Conservation (phyloP, 1,140 invertebrate species). For the Aphaenogaster ashmeadi region DNA sequence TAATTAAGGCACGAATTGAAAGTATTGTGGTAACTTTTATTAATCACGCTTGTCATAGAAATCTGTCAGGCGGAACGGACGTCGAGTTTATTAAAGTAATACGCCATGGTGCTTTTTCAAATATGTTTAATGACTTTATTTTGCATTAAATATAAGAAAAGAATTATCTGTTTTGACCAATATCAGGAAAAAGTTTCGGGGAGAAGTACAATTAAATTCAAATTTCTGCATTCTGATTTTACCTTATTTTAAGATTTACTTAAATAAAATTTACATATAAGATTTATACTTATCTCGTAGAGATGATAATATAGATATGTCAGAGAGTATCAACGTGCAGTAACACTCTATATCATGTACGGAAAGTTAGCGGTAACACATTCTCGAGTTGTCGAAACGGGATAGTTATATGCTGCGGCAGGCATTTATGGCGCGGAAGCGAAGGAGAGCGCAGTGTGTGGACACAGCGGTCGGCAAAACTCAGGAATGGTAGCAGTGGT, state of each 20-base stretch:
- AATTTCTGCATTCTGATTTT: not conserved
- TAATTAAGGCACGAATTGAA: slow-evolving; percentile 38
- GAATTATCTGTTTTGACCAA: not conserved
- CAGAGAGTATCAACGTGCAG: not conserved
- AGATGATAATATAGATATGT: not conserved
- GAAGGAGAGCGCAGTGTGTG: slow-evolving; percentile 65
- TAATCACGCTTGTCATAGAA: not conserved
- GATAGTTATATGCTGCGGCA: slow-evolving; percentile 46
- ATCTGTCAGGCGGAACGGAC: not conserved
- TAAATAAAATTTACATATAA: not conserved
- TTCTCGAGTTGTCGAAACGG: slow-evolving; percentile 38
- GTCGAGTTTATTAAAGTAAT: slow-evolving; percentile 24
- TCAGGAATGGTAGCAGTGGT: slow-evolving; percentile 56
- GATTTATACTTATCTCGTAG: not conserved
- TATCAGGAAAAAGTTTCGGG: not conserved
- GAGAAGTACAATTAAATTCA: not conserved
- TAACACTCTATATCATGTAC: not conserved
- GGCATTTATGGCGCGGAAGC: slow-evolving; percentile 74
- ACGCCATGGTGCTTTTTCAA: not conserved
- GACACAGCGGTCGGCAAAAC: slow-evolving; percentile 68
- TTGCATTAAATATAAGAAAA: not conserved
- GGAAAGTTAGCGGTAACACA: slow-evolving; percentile 45
- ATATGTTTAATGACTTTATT: not conserved
- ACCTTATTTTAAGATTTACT: not conserved
- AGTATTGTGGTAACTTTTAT: slow-evolving; percentile 22